Evolutionary conservation across 2,888 invertebrate species (phyloP), one percentile per base, ranked within the genome.

Genomic region (Pachymerium ferrugineum): DNA sequence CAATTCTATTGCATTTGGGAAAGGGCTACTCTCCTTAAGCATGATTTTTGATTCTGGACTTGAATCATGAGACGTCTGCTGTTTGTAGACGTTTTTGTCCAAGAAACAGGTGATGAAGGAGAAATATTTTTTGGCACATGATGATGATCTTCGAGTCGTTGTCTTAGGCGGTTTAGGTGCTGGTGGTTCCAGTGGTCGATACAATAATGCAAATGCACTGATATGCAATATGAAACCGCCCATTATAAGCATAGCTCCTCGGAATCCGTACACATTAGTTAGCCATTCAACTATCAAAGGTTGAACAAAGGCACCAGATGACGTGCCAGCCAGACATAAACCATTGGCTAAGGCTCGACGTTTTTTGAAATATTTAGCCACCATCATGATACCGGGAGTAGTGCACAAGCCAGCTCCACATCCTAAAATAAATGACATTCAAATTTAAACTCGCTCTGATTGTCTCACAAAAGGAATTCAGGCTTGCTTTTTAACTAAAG

Each of bases 211-310:
- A 2, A 89, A 87, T 3, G 89, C 88, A 76, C 90, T 90, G 1
- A 90, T 90, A 79, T 90, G 90, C 0, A 90, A 83, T 89, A 90
- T 89, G 14, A 90, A 89, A 0, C 88, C 89, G 76, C 89, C 90
- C 30, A 90, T 82, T 8, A 90, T 83, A 0, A 90, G 82, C 12
- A 90, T 86, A 10, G 90, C 90, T 14, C 90, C 90, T 79, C 89
- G 89, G 72, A 90, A 78, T 12, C 78, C 78, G 68, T 78, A 78
- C 12, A 73, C 70, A 3, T 74, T 73, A 25, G 79, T 74, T 3
- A 80, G 76, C 67, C 74, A 75, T 72, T 80, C 78, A n/a, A 79
- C 76, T 14, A 80, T 76, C 10, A 77, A 77, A 1, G 80, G 80
- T 29, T 80, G 62, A 25, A 78, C 73, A 47, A 80, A 89, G 81